Evolutionary conservation across 2,797 vertebrate species (phyloP), one percentile per base, ranked within the genome.

Genomic region (Amphiprion clarkii): DNA sequence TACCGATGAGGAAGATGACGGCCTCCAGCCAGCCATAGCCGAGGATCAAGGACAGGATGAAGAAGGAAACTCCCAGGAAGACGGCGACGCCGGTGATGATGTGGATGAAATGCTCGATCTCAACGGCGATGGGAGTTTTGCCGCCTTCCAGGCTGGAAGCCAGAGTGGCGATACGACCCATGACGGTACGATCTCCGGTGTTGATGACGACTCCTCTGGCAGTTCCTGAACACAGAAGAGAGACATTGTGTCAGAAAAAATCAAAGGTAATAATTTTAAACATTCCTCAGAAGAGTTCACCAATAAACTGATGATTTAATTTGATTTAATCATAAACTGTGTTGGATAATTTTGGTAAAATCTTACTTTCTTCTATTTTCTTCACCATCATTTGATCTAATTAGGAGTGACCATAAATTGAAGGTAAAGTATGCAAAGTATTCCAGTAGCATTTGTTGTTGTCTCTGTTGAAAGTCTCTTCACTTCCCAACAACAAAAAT

Each of bases 61-160:
- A 99, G 93, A 99, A 99, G 23, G 90, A 71, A 1, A 99, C 95
- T 0, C 98, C 98, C 21, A 99, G 86, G 88, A 99, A 99, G 17
- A 99, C 98, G 0, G 98, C 98, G 71, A 99, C 98, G 0, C 98
- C 98, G 0, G 98, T 99, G 91, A 99, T 99, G 87, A 99, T 94
- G 79, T 97, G 98, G 83, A 99, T 99, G 13, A 99, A 99, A 53
- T 99, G 98, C 74, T 98, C 98, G 0, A 99, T 99, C 82, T 99
- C 98, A 0, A 77, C 65, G 12, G 98, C 96, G 23, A 99, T 99
- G 62, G 98, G 98, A 4, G 98, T 99, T 83, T 96, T 95, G 0
- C 98, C 98, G 0, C 95, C 95, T 27, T 99, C 97, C 70, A 99
- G 93, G 29, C 98, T 97, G 14, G 98, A 99, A 16, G 98, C 97